These are phyloP conservation scores for Alectura lathami DNA, from an alignment of 2,113 vertebrate genomes.

Conservation along the genomic window DNA sequence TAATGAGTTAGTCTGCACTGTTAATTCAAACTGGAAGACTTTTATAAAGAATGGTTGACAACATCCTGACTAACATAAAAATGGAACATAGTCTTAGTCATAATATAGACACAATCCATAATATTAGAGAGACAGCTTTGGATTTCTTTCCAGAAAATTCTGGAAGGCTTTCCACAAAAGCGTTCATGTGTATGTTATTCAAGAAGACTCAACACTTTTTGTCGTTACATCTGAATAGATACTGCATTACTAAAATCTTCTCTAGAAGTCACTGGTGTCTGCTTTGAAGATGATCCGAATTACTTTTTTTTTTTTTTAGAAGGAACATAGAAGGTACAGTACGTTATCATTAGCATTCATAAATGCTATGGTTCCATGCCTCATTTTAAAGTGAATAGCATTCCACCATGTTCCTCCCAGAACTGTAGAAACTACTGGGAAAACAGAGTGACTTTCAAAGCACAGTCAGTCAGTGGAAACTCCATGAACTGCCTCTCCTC, in stretches of 20 bases:
- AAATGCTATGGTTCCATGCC: not conserved
- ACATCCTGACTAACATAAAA: not conserved
- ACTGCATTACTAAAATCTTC: not conserved
- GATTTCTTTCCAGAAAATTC: not conserved
- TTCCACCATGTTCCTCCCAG: not conserved
- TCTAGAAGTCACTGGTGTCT: not conserved
- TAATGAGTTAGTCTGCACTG: not conserved
- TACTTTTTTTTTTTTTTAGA: not conserved
- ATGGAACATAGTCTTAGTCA: not conserved
- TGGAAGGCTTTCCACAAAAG: not conserved
- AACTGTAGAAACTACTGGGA: not conserved
- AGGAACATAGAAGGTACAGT: not conserved
- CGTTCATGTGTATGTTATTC: rapidly evolving
- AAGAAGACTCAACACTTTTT: not conserved
- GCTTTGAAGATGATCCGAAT: not conserved
- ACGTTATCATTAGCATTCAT: not conserved
- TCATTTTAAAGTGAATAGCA: not conserved
- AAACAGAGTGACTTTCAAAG: not conserved
- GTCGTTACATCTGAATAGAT: not conserved
- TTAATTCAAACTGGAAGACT: not conserved
- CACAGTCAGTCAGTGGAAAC: not conserved
- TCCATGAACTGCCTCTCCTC: not conserved
- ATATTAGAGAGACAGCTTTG: not conserved
- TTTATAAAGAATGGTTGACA: not conserved
- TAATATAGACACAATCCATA: not conserved